Evolutionary conservation across 2,888 invertebrate genomes (phyloP), one percentile per base, ranked within the genome.

Genomic region (Tachina fera): DNA sequence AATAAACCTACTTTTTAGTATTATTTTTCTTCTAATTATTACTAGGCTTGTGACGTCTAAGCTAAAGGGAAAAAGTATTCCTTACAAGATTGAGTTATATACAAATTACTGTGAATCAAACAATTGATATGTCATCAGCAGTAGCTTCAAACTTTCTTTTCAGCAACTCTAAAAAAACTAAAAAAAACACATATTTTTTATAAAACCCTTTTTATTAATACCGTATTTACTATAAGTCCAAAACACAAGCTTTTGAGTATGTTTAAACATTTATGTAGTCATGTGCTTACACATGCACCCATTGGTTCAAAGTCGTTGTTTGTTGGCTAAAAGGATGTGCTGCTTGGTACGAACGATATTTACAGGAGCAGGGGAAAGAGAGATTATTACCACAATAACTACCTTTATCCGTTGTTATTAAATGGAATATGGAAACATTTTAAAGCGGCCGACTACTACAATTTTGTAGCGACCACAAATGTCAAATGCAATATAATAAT

Each of bases 401-500:
- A 83, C 83, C 85, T 79, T 82, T 79, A 86, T 78, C 82, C 79
- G 53, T 71, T 83, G 79, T 79, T 83, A 76, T 83, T 78, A 76
- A 86, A 86, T 80, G 67, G 76, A 45, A 79, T 65, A 75, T 81
- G 75, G 79, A 79, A 76, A 80, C 79, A 75, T 75, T 76, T 83
- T 76, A 67, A 83, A 79, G 61, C 83, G 86, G 56, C 75, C 61
- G 60, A 47, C 60, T 43, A 68, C 58, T 43, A 65, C 80, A 81
- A 83, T 86, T 83, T 81, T 67, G 70, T 85, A 56, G 81, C 83
- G 79, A 82, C 87, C 87, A 71, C 87, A 87, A 87, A 87, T 87
- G 87, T 87, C 87, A 87, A 87, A 87, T 86, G 87, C 87, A 87
- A 84, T 82, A 86, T 85, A 87, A 87, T 85, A 87, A 83, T 86